Evolutionary conservation across 2,113 vertebrate species (phyloP).

Genomic region (Hymenochirus boettgeri): DNA sequence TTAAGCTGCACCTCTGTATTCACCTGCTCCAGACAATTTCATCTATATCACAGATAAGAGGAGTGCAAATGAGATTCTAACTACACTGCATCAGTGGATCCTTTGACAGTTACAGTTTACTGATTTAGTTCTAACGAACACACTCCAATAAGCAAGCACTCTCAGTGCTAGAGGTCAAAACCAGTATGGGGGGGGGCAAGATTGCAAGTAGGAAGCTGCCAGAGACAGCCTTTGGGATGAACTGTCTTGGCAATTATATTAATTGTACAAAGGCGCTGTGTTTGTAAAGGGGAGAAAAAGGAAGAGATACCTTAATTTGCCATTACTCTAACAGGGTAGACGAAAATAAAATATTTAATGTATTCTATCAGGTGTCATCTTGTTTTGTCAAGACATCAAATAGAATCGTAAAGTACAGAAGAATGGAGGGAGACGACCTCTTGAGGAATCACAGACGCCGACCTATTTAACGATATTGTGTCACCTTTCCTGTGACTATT

Average conservation of each 20-base stretch:
- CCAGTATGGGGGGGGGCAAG: conserved; percentile 45
- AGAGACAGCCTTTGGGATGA: conserved; percentile 53
- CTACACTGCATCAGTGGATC: conserved; percentile 68
- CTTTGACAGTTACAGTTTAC: conserved; percentile 68
- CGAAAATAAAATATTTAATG: conserved; percentile 80
- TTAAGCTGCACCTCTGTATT: conserved; percentile 56
- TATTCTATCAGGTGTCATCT: conserved; percentile 83
- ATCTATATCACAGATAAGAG: conserved; percentile 58
- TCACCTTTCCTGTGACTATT: conserved; percentile 83
- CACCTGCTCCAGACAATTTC: conserved; percentile 54
- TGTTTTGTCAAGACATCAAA: conserved; percentile 97
- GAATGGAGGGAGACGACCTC: conserved; percentile 54
- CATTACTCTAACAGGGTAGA: conserved; percentile 72
- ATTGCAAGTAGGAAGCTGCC: conserved; percentile 56
- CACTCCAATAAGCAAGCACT: conserved; percentile 53
- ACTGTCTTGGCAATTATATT: conserved; percentile 70
- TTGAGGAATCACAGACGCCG: conserved; percentile 81
- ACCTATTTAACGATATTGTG: conserved; percentile 87
- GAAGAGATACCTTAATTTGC: conserved; percentile 67
- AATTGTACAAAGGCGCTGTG: conserved; percentile 65
- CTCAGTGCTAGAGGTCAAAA: conserved; percentile 67
- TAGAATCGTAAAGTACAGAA: conserved; percentile 89
- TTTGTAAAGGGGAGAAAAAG: conserved; percentile 37
- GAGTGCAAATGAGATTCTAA: conserved; percentile 68
- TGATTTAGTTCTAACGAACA: conserved; percentile 72